Conservation (phyloP, 2,888 invertebrate genomes). For the Nysson spinosus region DNA sequence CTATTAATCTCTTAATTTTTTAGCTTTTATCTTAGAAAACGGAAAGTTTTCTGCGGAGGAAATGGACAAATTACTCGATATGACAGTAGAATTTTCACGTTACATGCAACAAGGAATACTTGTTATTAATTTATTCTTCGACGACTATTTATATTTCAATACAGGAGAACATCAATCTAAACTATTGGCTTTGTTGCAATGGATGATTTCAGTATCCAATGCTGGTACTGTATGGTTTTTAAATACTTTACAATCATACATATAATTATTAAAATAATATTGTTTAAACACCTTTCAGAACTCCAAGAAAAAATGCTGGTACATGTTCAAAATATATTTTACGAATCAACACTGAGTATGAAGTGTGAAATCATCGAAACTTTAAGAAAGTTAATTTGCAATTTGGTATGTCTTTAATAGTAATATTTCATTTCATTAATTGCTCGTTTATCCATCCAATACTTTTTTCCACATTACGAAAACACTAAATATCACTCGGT, state of each 20-base stretch:
- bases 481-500: too few species aligned
- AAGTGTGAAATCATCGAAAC: constrained; percentile 69
- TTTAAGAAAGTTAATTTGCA: constrained; percentile 59
- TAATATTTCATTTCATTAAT: too few species aligned
- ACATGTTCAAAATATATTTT: constrained; percentile 67
- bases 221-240: constrained; percentile 51
- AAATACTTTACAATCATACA: constrained; percentile 2
- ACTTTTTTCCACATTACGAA: too few species aligned
- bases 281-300: constrained; percentile 54
- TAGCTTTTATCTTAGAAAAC: constrained; percentile 71
- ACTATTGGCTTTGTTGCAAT: constrained; percentile 68
- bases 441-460: too few species aligned
- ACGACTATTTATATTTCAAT: constrained; percentile 68
- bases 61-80: constrained; percentile 19
- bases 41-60: constrained; percentile 55
- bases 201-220: constrained; percentile 67
- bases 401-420: constrained; percentile 61
- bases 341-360: constrained; percentile 61
- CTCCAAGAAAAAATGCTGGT: constrained; percentile 62
- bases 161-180: constrained; percentile 64
- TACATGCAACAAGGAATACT: constrained; percentile 72
- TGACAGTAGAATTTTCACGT: constrained; percentile 48
- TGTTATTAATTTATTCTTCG: constrained; percentile 69
- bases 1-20: constrained; percentile 13
- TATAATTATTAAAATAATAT: neutral